Evolutionary conservation across 1,140 invertebrate genomes (phyloP).

Genomic region (Solen grandis): DNA sequence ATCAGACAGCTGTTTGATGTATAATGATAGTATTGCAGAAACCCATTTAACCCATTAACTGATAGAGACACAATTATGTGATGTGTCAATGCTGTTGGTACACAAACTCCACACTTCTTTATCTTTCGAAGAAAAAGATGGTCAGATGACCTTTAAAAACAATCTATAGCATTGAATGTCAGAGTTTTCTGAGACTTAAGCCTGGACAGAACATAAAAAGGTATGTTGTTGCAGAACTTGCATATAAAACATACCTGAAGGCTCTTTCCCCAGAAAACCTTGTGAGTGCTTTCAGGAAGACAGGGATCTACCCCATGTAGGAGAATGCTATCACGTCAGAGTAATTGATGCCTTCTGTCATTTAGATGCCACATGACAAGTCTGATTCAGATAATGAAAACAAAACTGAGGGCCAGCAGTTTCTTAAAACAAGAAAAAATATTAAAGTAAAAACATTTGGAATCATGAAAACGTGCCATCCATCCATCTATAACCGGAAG

Average conservation of each 20-base stretch:
- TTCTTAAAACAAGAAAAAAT: background rate
- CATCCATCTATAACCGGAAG: background rate
- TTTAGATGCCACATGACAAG: too few relatives aligned
- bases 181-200: too few relatives aligned
- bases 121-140: conserved; percentile 24
- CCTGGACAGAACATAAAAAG: too few relatives aligned
- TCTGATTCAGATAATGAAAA: too few relatives aligned
- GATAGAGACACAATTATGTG: too few relatives aligned
- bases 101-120: conserved; percentile 4
- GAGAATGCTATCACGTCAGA: background rate
- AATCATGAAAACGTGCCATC: background rate
- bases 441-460: background rate
- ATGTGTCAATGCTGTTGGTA: conserved; percentile 30
- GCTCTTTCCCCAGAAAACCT: too few relatives aligned
- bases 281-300: conserved; percentile 6
- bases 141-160: conserved; percentile 27
- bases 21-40: too few relatives aligned
- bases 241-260: too few relatives aligned
- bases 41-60: too few relatives aligned
- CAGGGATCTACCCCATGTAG: conserved; percentile 29
- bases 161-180: too few relatives aligned
- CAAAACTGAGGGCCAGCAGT: background rate
- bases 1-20: too few relatives aligned
- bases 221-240: too few relatives aligned
- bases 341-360: conserved; percentile 2